These are phyloP conservation scores for Adelognathus sp. DNA, from an alignment of 2,888 invertebrate genomes.

Conservation along the genomic window DNA sequence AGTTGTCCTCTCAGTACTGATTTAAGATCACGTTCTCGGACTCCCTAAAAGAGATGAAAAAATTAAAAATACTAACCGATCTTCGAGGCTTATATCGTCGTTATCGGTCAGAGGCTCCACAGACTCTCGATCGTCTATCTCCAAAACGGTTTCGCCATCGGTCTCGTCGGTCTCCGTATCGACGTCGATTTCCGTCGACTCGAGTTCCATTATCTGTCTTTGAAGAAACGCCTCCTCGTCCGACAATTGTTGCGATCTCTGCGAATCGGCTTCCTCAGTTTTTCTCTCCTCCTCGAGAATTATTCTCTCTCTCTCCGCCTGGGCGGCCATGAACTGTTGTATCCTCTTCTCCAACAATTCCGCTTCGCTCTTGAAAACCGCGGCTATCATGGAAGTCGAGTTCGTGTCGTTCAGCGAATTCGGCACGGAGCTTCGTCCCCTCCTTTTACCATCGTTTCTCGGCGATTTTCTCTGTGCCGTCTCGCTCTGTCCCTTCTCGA, in stretches of 20 bases:
- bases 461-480: conserved; percentile 63
- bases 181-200: conserved; percentile 88
- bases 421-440: conserved; percentile 38
- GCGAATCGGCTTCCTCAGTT: conserved; percentile 87
- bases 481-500: conserved; percentile 67
- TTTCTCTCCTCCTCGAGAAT: conserved; percentile 79
- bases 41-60: too few relatives aligned
- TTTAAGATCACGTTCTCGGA: too few relatives aligned
- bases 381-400: conserved; percentile 79
- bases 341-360: conserved; percentile 79
- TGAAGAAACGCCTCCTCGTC: conserved; percentile 90
- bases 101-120: conserved; percentile 63
- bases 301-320: conserved; percentile 79
- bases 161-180: conserved; percentile 93
- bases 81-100: conserved; percentile 77
- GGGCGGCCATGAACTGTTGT: conserved; percentile 79
- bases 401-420: conserved; percentile 69
- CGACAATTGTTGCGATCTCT: conserved; percentile 85
- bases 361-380: conserved; percentile 79
- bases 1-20: too few relatives aligned
- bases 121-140: conserved; percentile 78
- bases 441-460: conserved; percentile 60
- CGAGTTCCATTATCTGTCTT: conserved; percentile 89
- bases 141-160: conserved; percentile 85
- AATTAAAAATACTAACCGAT: conserved; percentile 66